Evolutionary conservation across 1,140 invertebrate genomes (phyloP), one percentile per base, ranked within the genome.

Genomic region (Pseudomyrmex dendroicus): DNA sequence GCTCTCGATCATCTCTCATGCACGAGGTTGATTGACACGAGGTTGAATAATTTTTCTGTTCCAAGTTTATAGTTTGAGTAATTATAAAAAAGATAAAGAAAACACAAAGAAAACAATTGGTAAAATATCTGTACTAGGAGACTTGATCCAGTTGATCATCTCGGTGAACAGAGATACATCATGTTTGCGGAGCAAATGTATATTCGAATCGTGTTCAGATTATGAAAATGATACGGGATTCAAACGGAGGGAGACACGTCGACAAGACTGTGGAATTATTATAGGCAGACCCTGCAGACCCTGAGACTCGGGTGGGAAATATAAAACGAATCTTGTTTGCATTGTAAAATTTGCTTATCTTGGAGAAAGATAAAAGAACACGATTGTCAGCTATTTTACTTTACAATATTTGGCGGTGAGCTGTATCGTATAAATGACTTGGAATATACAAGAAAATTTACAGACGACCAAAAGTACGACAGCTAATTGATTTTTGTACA

Each of bases 131-230:
- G 35, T 35, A 35, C 35, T 7, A 35, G 5, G 5, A 35, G 2
- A 59, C 10, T 59, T 25, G 4, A 0, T 13, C 17, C 50, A 25
- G 7, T 9, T 35, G 9, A 35, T 48, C 22, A 25, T 8, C 8
- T 48, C 12, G 52, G 22, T 46, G 25, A 68, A 48, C 15, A 2
- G 15, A 78, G 10, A 20, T 25, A n/a, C 56, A 68, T 46, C 12
- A 10, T 78, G 20, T 80, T 80, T 70, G 8, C 12, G 1, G 56
- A 72, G 59, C 15, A 80, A 72, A 72, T 20, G 20, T 61, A 80
- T 80, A 35, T 35, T 80, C 59, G n/a, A n/a, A 50, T 50, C 12
- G 10, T 59, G 12, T 59, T 61, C 66, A 35, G 15, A 72, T 35
- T 35, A 7, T 35, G 35, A 5, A 35, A 35, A 35, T 35, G 35